Evolutionary conservation across 2,113 vertebrate species (phyloP).

Genomic region (Aspidoscelis tigris): DNA sequence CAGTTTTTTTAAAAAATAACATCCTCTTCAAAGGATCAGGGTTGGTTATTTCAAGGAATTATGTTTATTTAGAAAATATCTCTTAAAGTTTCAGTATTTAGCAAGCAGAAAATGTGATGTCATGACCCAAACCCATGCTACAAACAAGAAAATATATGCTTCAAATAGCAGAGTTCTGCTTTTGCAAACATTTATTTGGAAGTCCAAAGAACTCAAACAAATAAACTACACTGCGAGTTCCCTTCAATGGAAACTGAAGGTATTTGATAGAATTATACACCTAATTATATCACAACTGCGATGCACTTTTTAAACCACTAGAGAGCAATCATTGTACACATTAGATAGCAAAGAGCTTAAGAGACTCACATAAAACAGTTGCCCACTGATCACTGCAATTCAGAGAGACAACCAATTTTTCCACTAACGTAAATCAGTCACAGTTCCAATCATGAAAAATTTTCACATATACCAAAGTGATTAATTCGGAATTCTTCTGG

Average conservation of each 20-base stretch:
- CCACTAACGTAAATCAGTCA: background rate
- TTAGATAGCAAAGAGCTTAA: background rate
- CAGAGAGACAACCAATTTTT: background rate
- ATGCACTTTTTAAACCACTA: slow-evolving; percentile 37
- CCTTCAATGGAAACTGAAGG: background rate
- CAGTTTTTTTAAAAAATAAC: background rate
- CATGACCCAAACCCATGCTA: background rate
- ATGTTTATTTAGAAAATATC: background rate
- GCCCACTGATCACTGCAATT: background rate
- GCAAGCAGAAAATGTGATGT: background rate
- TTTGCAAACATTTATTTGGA: background rate
- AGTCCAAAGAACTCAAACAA: too few relatives aligned
- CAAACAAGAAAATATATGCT: background rate
- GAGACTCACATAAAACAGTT: background rate
- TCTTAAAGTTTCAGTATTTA: background rate
- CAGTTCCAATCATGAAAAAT: background rate
- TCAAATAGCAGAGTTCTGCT: background rate
- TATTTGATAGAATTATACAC: background rate
- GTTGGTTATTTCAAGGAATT: background rate
- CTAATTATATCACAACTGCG: background rate
- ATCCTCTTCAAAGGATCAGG: rapidly evolving
- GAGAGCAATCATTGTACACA: slow-evolving; percentile 58
- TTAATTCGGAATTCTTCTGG: background rate
- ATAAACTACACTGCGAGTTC: background rate
- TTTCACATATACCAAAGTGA: background rate